A percentile compares a stretch with the other conserved stretches of the same genome.
These are phyloP conservation scores for Bombus haemorrhoidalis DNA, from an alignment of 1,140 invertebrate species.

Conservation along the genomic window DNA sequence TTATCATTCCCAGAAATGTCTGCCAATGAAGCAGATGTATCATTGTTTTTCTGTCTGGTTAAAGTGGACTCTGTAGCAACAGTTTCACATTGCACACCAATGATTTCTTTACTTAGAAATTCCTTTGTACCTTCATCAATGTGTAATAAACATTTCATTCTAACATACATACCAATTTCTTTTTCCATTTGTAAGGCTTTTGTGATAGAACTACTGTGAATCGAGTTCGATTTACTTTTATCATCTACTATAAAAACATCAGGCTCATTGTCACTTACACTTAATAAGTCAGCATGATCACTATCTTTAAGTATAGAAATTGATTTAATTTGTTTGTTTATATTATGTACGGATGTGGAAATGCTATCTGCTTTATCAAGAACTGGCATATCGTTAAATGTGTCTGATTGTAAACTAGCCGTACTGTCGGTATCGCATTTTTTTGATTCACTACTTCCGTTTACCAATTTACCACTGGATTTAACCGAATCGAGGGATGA, in stretches of 20 bases:
- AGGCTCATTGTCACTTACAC: slow-evolving; percentile 67
- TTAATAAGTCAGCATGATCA: slow-evolving; percentile 62
- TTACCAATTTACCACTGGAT: slow-evolving; percentile 49
- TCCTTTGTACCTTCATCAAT: slow-evolving; percentile 76
- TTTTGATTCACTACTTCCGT: slow-evolving; percentile 57
- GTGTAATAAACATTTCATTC: slow-evolving; percentile 73
- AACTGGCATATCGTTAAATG: slow-evolving; percentile 13
- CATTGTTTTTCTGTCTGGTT: slow-evolving; percentile 62
- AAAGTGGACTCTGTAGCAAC: slow-evolving; percentile 19
- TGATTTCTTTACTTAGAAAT: slow-evolving; percentile 72
- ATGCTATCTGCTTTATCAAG: slow-evolving; percentile 19
- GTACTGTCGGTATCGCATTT: slow-evolving; percentile 54
- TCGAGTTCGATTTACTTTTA: slow-evolving; percentile 59
- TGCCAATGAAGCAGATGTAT: slow-evolving; percentile 71
- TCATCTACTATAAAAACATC: slow-evolving; percentile 66
- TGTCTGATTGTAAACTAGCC: slow-evolving; percentile 52
- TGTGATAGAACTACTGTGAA: slow-evolving; percentile 14
- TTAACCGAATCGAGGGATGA: slow-evolving; percentile 27
- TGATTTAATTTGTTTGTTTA: background rate
- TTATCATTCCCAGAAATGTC: slow-evolving; percentile 80
- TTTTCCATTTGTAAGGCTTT: slow-evolving; percentile 66
- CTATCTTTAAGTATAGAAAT: slow-evolving; percentile 25
- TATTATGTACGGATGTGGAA: background rate
- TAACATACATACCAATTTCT: slow-evolving; percentile 72
- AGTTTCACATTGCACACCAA: slow-evolving; percentile 69